Evolutionary conservation across 2,888 invertebrate genomes (phyloP).

Genomic region (Camponotus fellah): DNA sequence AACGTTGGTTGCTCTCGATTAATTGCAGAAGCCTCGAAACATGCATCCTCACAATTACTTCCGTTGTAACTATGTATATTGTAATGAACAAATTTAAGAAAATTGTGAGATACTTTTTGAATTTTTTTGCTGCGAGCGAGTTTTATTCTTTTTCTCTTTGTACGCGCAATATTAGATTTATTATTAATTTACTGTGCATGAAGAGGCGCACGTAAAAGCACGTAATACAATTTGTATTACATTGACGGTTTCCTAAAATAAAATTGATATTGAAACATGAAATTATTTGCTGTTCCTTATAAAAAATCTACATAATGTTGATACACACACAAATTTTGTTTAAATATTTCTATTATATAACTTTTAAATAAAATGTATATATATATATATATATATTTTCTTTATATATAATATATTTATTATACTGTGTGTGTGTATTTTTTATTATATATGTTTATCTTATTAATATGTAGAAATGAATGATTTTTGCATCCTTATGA

Average conservation of each 20-base stretch:
- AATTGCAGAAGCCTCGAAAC: not conserved
- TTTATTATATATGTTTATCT: not conserved
- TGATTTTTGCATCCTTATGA: not conserved
- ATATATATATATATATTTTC: too few relatives aligned
- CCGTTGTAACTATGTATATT: too few relatives aligned
- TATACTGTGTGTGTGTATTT: too few relatives aligned
- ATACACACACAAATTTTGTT: not conserved
- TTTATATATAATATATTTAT: not conserved
- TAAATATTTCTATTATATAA: not conserved
- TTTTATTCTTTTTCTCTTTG: not conserved
- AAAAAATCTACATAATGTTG: not conserved
- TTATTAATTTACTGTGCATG: not conserved
- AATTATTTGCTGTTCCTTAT: not conserved
- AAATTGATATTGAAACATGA: not conserved
- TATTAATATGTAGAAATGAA: not conserved
- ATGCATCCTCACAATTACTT: not conserved
- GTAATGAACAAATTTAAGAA: not conserved
- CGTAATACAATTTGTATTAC: not conserved
- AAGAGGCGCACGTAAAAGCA: not conserved
- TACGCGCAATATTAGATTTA: not conserved
- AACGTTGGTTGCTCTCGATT: constrained; percentile 3
- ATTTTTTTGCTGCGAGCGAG: constrained; percentile 1
- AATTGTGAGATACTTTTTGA: not conserved
- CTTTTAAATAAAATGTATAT: not conserved
- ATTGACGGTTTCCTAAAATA: not conserved